Percentiles rank a stretch among this genome's conserved stretches.
Conservation (phyloP, 2,888 invertebrate genomes). For the Cryptus viduatorius region DNA sequence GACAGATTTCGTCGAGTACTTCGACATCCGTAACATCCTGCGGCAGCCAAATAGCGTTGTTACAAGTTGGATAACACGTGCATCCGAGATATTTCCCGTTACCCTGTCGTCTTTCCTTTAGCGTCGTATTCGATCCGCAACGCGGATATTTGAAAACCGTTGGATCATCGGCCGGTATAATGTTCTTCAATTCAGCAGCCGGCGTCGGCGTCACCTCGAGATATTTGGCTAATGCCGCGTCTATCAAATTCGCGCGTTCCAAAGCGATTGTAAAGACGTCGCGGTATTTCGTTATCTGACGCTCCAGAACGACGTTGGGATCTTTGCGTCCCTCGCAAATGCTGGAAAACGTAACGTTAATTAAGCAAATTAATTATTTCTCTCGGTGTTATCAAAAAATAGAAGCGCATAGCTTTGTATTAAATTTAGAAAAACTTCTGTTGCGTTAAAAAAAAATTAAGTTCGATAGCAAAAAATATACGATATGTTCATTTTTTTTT, state of each 20-base stretch:
- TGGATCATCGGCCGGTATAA: slow-evolving; percentile 71
- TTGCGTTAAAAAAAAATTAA: background rate
- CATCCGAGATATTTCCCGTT: slow-evolving; percentile 92
- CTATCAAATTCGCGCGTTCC: slow-evolving; percentile 92
- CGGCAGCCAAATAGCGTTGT: slow-evolving; percentile 93
- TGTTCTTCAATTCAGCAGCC: slow-evolving; percentile 79
- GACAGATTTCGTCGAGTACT: slow-evolving; percentile 89
- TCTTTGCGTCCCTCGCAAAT: slow-evolving; percentile 93
- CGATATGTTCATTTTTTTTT: too few species aligned
- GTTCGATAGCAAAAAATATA: too few species aligned
- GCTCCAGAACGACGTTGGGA: slow-evolving; percentile 90
- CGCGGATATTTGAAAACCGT: slow-evolving; percentile 91
- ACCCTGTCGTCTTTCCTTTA: slow-evolving; percentile 89
- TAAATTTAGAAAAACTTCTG: background rate
- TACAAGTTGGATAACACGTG: slow-evolving; percentile 92
- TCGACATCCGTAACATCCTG: slow-evolving; percentile 88
- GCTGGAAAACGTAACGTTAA: slow-evolving; percentile 73
- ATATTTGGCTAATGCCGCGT: slow-evolving; percentile 91
- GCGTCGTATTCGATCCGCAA: slow-evolving; percentile 90
- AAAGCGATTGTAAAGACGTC: slow-evolving; percentile 93
- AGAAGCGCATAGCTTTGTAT: too few species aligned
- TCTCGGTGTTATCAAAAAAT: background rate
- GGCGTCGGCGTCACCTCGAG: slow-evolving; percentile 88
- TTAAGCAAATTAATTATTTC: background rate
- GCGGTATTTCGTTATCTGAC: slow-evolving; percentile 93